phyloP scores from a whole-genome alignment of 2,113 vertebrate genomes.

The Prunella fulvescens region DNA sequence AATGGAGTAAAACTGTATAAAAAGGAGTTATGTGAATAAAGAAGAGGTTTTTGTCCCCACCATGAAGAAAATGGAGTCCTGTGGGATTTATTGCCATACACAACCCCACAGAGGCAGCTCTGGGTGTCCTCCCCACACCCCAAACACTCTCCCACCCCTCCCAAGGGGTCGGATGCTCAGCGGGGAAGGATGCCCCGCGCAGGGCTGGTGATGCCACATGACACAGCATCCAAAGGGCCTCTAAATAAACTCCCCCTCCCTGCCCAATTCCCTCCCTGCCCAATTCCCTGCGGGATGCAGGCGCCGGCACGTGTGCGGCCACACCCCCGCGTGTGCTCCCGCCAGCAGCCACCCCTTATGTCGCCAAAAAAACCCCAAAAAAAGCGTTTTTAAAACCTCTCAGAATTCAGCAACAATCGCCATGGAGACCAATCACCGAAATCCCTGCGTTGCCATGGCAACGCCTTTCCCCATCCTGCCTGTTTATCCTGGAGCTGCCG shows the following conservation, averaged over 20 bases:
- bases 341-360: neutral
- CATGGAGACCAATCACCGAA: conserved; percentile 69
- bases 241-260: neutral
- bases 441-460: conserved; percentile 62
- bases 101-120: fast-evolving
- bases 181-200: neutral
- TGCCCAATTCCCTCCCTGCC: neutral
- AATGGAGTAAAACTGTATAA: neutral
- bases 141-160: fast-evolving
- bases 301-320: neutral
- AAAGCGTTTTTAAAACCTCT: neutral
- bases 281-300: neutral
- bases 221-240: neutral
- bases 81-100: neutral
- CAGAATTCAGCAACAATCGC: conserved; percentile 61
- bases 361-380: neutral
- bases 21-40: neutral
- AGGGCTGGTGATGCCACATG: neutral
- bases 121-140: neutral
- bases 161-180: neutral
- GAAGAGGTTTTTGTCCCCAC: neutral
- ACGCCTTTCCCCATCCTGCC: conserved; percentile 22
- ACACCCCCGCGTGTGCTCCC: neutral
- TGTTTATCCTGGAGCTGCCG: conserved; percentile 47
- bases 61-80: neutral